These are phyloP conservation scores for Baryphthengus martii DNA, from an alignment of 2,113 vertebrate species.

Conservation along the genomic window DNA sequence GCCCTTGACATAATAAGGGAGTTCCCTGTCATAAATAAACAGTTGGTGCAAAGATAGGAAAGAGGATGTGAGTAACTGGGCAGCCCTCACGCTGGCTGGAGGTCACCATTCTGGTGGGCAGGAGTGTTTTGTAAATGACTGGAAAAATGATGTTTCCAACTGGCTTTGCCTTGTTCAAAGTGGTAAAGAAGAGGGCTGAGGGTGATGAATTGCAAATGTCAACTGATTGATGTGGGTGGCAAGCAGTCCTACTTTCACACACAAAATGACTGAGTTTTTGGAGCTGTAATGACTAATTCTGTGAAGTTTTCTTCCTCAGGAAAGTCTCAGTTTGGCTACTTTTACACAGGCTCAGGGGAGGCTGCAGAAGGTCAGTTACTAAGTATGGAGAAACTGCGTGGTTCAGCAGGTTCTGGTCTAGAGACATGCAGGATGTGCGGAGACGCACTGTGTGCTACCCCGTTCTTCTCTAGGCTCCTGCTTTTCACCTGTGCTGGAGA, in stretches of 20 bases:
- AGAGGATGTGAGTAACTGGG: background rate
- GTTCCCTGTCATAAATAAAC: background rate
- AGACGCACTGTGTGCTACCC: background rate
- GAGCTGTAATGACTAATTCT: background rate
- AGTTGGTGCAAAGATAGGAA: background rate
- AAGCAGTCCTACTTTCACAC: background rate
- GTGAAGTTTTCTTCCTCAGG: background rate
- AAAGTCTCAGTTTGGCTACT: background rate
- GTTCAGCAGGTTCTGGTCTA: background rate
- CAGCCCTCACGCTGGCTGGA: background rate
- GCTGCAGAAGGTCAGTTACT: background rate
- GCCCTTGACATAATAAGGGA: background rate
- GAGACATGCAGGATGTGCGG: background rate
- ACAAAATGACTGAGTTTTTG: background rate
- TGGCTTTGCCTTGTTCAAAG: background rate
- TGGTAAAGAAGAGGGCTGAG: background rate
- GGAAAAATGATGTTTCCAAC: background rate
- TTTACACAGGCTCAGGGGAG: background rate
- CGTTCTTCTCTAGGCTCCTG: background rate
- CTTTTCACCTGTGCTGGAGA: background rate
- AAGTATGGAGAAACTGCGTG: background rate
- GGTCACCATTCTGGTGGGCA: rapidly evolving
- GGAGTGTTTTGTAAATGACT: background rate
- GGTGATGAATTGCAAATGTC: background rate
- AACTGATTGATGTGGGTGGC: background rate